A percentile compares a stretch with the other conserved stretches of the same genome.
These are phyloP conservation scores for Rousettus madagascariensis DNA, from an alignment of 2,797 vertebrate species.

Conservation along the genomic window DNA sequence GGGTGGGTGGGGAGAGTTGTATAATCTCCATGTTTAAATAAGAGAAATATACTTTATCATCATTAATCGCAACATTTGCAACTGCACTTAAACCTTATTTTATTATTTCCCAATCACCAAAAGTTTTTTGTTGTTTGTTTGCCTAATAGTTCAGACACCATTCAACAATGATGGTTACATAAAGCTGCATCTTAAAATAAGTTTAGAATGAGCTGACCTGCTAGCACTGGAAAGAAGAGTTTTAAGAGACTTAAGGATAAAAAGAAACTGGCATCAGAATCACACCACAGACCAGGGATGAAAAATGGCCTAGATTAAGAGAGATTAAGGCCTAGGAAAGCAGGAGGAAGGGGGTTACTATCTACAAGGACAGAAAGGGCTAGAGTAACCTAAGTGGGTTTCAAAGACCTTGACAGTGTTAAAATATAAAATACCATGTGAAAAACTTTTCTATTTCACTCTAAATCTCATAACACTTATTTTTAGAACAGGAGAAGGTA, in stretches of 20 bases:
- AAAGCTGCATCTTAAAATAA: not conserved
- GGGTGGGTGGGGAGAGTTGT: not conserved
- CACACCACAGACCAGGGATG: not conserved
- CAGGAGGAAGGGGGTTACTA: not conserved
- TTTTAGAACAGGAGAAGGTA: not conserved
- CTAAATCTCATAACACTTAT: not conserved
- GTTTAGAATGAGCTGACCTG: not conserved
- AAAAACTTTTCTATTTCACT: not conserved
- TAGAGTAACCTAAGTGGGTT: not conserved
- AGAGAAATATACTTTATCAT: constrained; percentile 3
- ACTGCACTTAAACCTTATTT: not conserved
- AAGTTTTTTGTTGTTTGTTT: not conserved
- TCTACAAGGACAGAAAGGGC: not conserved
- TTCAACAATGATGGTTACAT: not conserved
- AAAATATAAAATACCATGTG: not conserved
- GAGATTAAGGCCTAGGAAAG: not conserved
- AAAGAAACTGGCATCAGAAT: not conserved
- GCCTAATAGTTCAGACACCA: not conserved
- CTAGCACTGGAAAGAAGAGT: not conserved
- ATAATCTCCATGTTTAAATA: not conserved
- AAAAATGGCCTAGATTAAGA: not conserved
- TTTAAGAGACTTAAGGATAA: not conserved
- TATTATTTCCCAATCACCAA: not conserved
- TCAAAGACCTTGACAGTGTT: not conserved
- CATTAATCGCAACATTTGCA: not conserved